phyloP scores from a whole-genome alignment of 2,113 vertebrate genomes.

The Aldabrachelys gigantea region DNA sequence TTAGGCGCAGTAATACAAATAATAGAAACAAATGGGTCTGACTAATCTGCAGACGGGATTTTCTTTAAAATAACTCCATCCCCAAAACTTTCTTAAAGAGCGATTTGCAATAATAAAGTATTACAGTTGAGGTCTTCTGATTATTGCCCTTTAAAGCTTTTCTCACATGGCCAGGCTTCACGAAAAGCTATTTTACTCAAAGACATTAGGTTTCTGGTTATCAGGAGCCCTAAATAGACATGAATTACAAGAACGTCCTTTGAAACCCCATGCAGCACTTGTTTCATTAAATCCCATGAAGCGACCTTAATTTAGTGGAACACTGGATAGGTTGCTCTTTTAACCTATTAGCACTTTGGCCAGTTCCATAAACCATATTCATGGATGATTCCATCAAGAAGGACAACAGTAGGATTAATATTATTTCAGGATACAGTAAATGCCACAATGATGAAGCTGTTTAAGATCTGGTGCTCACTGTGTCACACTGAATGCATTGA shows the following conservation, averaged over 20 bases:
- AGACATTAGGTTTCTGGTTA: constrained; percentile 89
- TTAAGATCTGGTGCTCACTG: constrained; percentile 83
- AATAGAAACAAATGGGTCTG: constrained; percentile 35
- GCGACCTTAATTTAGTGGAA: constrained; percentile 86
- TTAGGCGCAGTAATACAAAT: constrained; percentile 17
- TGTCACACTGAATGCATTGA: constrained; percentile 90
- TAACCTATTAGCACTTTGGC: constrained; percentile 87
- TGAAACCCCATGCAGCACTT: constrained; percentile 80
- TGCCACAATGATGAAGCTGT: constrained; percentile 86
- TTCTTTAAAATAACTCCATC: constrained; percentile 47
- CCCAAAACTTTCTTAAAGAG: constrained; percentile 68
- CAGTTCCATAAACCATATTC: constrained; percentile 87
- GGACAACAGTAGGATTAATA: constrained; percentile 86
- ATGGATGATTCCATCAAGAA: constrained; percentile 87
- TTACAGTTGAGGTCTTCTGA: constrained; percentile 77
- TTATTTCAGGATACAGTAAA: constrained; percentile 88
- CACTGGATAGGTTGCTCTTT: constrained; percentile 84
- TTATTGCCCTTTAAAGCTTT: constrained; percentile 83
- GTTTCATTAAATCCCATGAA: constrained; percentile 87
- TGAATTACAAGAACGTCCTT: constrained; percentile 87
- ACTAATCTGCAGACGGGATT: constrained; percentile 42
- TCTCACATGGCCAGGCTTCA: constrained; percentile 79
- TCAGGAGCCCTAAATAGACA: constrained; percentile 85
- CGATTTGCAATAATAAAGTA: constrained; percentile 80
- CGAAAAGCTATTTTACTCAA: constrained; percentile 83